Percentiles rank a stretch among this genome's conserved stretches.
Evolutionary conservation across 2,888 invertebrate genomes (phyloP).

Genomic region (Seira musarum): DNA sequence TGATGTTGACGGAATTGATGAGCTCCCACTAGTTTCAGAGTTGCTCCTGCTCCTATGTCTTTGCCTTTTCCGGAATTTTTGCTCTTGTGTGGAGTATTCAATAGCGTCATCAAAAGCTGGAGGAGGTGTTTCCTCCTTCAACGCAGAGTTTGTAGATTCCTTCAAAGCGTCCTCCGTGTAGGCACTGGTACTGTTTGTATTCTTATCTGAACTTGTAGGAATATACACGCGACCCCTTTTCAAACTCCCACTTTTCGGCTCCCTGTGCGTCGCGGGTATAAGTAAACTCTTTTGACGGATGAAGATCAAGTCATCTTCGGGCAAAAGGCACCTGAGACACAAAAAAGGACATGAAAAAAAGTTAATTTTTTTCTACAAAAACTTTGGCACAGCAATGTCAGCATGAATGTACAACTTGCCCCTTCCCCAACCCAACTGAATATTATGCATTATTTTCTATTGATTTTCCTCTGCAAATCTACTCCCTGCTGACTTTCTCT

Average conservation of each 20-base stretch:
- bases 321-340: slow-evolving; percentile 58
- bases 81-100: neutral
- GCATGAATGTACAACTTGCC: too few relatives aligned
- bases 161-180: slow-evolving; percentile 31
- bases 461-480: too few relatives aligned
- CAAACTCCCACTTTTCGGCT: slow-evolving; percentile 62
- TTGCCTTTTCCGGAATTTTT: too few relatives aligned
- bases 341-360: slow-evolving; percentile 4
- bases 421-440: too few relatives aligned
- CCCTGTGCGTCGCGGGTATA: slow-evolving; percentile 55
- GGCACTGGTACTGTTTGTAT: neutral
- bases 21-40: too few relatives aligned
- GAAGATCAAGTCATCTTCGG: slow-evolving; percentile 55
- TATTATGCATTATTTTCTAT: too few relatives aligned
- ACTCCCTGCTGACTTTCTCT: too few relatives aligned
- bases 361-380: too few relatives aligned
- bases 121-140: slow-evolving; percentile 41
- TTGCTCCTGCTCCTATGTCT: too few relatives aligned
- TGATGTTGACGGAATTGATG: too few relatives aligned
- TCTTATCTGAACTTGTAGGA: slow-evolving; percentile 14
- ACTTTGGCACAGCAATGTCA: too few relatives aligned
- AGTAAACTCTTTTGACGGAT: slow-evolving; percentile 64
- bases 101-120: slow-evolving; percentile 10
- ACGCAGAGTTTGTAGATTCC: slow-evolving; percentile 56
- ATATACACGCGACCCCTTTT: slow-evolving; percentile 55